Base-by-base conservation (phyloP, 2,888 invertebrate genomes). In the Monopis laevigella region DNA sequence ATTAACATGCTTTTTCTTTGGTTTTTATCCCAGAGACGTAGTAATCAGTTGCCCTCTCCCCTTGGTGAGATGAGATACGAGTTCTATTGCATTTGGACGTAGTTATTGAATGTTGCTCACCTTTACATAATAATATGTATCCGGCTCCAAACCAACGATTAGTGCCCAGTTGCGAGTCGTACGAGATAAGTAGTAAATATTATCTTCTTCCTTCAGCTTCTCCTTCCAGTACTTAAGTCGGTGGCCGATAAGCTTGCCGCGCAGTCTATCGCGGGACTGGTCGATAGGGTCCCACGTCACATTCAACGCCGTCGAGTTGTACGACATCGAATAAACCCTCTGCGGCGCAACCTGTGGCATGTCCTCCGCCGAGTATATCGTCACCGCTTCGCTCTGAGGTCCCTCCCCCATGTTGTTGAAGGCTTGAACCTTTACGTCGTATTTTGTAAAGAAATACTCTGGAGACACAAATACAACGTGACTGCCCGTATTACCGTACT, bases 321-420 rank as follows among this genome's bases (percentile, higher is more conserved):
- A 94, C 0, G 93, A 88, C 12, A 83, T 62, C 0, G 93, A 92
- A 30, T 84, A 78, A 0, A 95, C 90, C 59, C 88, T 83, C 51
- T 92, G 91, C 1, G 97, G 97, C 1, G 95, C 90, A 19, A 91
- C 91, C 61, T 90, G 91, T 0, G 96, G 96, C 92, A 95, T 93
- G 58, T 93, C 93, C 65, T 95, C 95, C 0, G 95, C 95, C 6
- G 93, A 93, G 62, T 86, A 92, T 51, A 95, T 87, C 0, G 88
- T 84, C 1, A 84, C 84, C 2, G 88, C 81, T 5, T 87, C 85
- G 44, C 94, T 94, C 51, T 88, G 86, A 0, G 95, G 95, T 0
- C 97, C 97, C 5, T 82, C 73, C 0, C 96, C 97, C 12, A 89
- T 71, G 41, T 87, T 87, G 60, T 95, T 95, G 35, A 88, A 85